Base-by-base conservation (phyloP, 1,140 invertebrate genomes). In the Lepidostoma basale region DNA sequence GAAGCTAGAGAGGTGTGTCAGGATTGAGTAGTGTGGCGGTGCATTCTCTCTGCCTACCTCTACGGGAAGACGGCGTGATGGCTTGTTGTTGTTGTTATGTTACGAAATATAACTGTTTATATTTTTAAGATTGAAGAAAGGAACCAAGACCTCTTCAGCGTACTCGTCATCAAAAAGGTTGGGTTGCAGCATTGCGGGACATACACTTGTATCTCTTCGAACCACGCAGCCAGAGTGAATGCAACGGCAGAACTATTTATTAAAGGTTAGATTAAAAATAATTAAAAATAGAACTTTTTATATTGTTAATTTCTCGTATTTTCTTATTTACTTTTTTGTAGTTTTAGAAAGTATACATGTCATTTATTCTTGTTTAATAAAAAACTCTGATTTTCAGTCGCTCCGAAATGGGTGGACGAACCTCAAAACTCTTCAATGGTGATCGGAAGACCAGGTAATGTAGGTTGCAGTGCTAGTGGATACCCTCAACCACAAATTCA, bases 151-250 rank as follows among this genome's bases (percentile, higher is more conserved):
- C 89, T 90, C 74, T 89, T 89, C 74, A 89, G 88, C 65, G 81
- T 90, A 66, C 77, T 91, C 25, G 83, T 90, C 63, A 90, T 92
- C 74, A 86, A 87, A 67, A 85, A 87, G 62, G 79, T 91, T 12
- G 82, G 86, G 0, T 86, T 87, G 1, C 79, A 83, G 3, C 91
- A 94, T 77, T 89, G 89, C 70, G 92, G 92, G 6, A 86, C 87
- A 59, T 94, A 94, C 78, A 93, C 92, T 0, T 94, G 92, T 77
- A 85, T 90, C 16, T 91, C 90, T 0, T 86, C 87, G 49, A 94
- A 94, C 76, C 88, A 85, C 47, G 90, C 90, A 1, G 91, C 91
- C 2, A 85, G 85, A 59, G 88, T 87, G 6, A 90, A 89, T 76
- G 90, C 88, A 75, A 92, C 90, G 0, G 89, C 91, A 0, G 82